These are phyloP conservation scores for Xanthia icteritia DNA, from an alignment of 2,888 invertebrate species.

Conservation along the genomic window DNA sequence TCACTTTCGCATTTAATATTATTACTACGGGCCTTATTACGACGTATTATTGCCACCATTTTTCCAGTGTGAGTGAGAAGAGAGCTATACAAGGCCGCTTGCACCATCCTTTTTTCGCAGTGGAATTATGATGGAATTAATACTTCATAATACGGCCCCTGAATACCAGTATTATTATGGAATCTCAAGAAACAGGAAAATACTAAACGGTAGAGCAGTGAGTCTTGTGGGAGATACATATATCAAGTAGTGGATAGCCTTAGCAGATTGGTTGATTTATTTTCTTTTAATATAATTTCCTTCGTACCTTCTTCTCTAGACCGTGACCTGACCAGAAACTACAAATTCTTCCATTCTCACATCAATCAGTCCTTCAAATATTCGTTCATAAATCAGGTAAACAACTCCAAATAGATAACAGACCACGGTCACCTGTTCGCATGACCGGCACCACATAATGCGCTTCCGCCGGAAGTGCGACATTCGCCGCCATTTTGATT, in stretches of 20 bases:
- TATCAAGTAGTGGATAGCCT: no score
- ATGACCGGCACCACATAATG: conserved; percentile 85
- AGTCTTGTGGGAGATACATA: neutral
- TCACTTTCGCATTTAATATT: no score
- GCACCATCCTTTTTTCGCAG: no score
- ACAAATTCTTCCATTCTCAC: neutral
- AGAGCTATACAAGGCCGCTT: no score
- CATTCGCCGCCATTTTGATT: conserved; percentile 74
- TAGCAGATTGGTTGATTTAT: neutral
- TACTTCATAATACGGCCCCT: no score
- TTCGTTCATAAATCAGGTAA: conserved; percentile 43
- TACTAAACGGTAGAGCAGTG: neutral
- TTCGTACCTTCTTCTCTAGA: no score
- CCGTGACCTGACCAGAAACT: neutral
- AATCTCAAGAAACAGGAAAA: neutral
- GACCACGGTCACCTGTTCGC: conserved; percentile 82
- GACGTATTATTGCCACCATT: no score
- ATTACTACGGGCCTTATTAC: no score
- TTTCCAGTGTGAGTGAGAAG: no score
- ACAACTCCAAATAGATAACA: conserved; percentile 63
- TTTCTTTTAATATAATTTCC: neutral
- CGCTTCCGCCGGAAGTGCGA: conserved; percentile 84
- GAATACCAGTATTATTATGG: neutral
- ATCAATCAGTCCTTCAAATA: conserved; percentile 22
- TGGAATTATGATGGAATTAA: no score